Evolutionary conservation across 2,888 invertebrate genomes (phyloP).

Genomic region (Herminia tarsipennalis): DNA sequence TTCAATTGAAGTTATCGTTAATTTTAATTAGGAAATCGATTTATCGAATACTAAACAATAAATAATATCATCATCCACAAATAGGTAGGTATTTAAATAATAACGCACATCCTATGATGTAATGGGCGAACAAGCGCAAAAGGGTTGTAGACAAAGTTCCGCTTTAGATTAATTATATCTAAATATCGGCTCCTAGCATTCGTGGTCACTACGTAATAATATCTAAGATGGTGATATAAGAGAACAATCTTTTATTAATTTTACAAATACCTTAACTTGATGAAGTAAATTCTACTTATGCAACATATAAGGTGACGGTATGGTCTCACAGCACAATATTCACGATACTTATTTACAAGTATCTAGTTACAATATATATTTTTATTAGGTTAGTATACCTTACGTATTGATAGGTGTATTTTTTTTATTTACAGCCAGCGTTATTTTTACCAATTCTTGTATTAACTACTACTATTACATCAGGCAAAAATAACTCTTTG

Average conservation of each 20-base stretch:
- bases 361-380: slow-evolving; percentile 37
- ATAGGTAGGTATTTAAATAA: slow-evolving; percentile 22
- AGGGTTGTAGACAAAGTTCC: slow-evolving; percentile 28
- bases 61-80: slow-evolving; percentile 1
- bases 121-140: slow-evolving; percentile 24
- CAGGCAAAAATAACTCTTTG: slow-evolving; percentile 63
- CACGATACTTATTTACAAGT: slow-evolving; percentile 40
- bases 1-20: slow-evolving; percentile 31
- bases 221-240: slow-evolving; percentile 41
- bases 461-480: slow-evolving; percentile 46
- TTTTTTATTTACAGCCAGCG: slow-evolving; percentile 57
- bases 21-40: slow-evolving; percentile 6
- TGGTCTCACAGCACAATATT: slow-evolving; percentile 67
- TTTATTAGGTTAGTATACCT: slow-evolving; percentile 45
- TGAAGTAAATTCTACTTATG: slow-evolving; percentile 47
- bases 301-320: slow-evolving; percentile 57
- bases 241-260: slow-evolving; percentile 40
- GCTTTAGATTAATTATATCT: slow-evolving; percentile 21
- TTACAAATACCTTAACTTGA: slow-evolving; percentile 40
- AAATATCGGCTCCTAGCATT: slow-evolving; percentile 40
- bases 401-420: slow-evolving; percentile 63
- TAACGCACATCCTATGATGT: slow-evolving; percentile 12
- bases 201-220: slow-evolving; percentile 37
- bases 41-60: neutral
- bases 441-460: slow-evolving; percentile 45